Evolutionary conservation across 1,140 invertebrate genomes (phyloP).

Genomic region (Diachasma alloeum): DNA sequence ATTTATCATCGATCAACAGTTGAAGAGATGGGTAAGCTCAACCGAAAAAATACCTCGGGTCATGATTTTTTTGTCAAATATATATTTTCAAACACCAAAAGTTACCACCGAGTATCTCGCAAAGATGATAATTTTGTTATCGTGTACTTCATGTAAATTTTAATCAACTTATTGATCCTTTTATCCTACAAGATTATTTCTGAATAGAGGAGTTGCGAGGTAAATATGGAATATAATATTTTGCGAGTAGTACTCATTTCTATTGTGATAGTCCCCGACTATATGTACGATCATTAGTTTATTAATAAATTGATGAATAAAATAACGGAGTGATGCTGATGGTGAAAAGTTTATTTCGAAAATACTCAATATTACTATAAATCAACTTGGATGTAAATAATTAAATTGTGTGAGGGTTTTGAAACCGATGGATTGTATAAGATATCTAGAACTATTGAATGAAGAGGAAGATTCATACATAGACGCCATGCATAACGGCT

Average conservation of each 20-base stretch:
- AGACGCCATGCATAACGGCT: background rate
- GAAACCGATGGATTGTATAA: background rate
- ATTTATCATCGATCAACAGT: too few relatives aligned
- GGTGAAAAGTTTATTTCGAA: background rate
- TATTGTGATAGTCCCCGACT: background rate
- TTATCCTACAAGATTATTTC: background rate
- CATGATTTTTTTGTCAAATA: background rate
- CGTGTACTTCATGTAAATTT: background rate
- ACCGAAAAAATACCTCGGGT: background rate
- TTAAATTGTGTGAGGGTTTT: background rate
- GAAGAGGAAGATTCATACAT: background rate
- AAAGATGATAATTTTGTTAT: background rate
- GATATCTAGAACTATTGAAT: background rate
- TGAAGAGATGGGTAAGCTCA: background rate
- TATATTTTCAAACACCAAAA: background rate
- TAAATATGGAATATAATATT: background rate
- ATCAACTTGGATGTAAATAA: background rate
- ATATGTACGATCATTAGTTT: background rate
- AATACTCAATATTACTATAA: background rate
- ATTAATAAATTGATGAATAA: background rate
- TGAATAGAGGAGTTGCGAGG: background rate
- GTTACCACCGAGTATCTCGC: slow-evolving; percentile 5
- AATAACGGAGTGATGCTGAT: background rate
- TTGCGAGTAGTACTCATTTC: slow-evolving; percentile 3
- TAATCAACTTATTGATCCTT: too few relatives aligned